Evolutionary conservation across 1,140 invertebrate genomes (phyloP), one percentile per base, ranked within the genome.

Genomic region (Hermatobates lingyangjiaoensis): DNA sequence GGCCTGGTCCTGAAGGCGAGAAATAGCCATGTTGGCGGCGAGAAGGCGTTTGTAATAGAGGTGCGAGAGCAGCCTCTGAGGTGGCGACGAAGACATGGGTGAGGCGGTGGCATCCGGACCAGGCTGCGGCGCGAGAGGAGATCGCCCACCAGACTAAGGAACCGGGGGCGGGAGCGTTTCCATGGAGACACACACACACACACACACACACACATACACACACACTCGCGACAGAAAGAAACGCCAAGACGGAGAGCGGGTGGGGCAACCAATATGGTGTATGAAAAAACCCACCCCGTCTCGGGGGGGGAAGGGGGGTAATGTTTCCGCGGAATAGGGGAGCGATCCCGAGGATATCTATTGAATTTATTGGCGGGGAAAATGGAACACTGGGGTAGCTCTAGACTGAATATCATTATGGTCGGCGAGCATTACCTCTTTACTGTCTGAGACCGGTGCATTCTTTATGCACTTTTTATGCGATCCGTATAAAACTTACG

Each of bases 31-130:
- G 15, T 48, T 50, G 12, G 58, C 58, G 4, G 60, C 60, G 15
- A 61, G 42, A 28, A 61, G 51, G 28, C 58, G 57, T 44, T 61
- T 61, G 48, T 61, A 61, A 53, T 61, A 61, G 39, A 45, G 30
- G 5, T 26, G 25, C 27, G 44, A 27, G 7, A 52, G n/a, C n/a
- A 52, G 42, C 7, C 51, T 21, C 24, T 14, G 26, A 18, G 48
- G 40, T 24, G 12, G 49, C 4, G 39, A 4, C 4, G 39, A 42
- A 5, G 39, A 42, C 39, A 42, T 42, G 5, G 39, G n/a, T 7
- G 30, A 7, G 39, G 39, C 39, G 18, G 21, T n/a, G 7, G 14
- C 39, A 42, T 42, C 18, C 39, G 39, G 39, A 42, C 39, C 39
- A n/a, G n/a, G n/a, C n/a, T n/a, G n/a, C n/a, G 34, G 26, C n/a